phyloP scores from a whole-genome alignment of 2,797 vertebrate genomes.

The Limosa lapponica region DNA sequence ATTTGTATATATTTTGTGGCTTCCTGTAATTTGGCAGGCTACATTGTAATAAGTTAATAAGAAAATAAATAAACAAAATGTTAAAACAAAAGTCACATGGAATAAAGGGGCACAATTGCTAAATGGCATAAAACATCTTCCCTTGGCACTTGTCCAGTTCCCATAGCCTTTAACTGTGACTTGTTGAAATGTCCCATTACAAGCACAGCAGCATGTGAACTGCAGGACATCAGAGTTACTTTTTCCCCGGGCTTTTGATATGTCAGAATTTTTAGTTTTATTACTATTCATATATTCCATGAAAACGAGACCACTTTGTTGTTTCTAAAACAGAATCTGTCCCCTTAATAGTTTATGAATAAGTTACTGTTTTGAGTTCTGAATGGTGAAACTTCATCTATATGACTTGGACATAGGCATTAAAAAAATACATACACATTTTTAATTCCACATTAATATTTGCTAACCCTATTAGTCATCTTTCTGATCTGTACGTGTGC shows the following conservation, averaged over 20 bases:
- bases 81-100: constrained; percentile 11
- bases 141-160: constrained; percentile 64
- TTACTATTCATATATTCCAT: constrained; percentile 44
- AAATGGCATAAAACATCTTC: constrained; percentile 59
- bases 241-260: constrained; percentile 37
- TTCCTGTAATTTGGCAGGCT: constrained; percentile 68
- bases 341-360: constrained; percentile 26
- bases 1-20: constrained; percentile 37
- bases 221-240: constrained; percentile 43
- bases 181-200: constrained; percentile 64
- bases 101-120: constrained; percentile 44
- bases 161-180: constrained; percentile 50
- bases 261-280: constrained; percentile 41
- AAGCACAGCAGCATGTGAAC: constrained; percentile 48
- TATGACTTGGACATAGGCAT: not conserved
- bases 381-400: not conserved
- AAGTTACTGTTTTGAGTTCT: constrained; percentile 35
- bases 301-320: constrained; percentile 47
- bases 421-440: not conserved
- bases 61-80: constrained; percentile 60
- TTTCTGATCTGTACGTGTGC: accelerated
- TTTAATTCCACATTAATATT: not conserved
- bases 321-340: constrained; percentile 9
- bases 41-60: constrained; percentile 9
- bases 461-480: not conserved